A percentile compares a stretch with the other conserved stretches of the same genome.
Evolutionary conservation across 2,113 vertebrate species (phyloP).

Genomic region (Tachuris rubrigastra): DNA sequence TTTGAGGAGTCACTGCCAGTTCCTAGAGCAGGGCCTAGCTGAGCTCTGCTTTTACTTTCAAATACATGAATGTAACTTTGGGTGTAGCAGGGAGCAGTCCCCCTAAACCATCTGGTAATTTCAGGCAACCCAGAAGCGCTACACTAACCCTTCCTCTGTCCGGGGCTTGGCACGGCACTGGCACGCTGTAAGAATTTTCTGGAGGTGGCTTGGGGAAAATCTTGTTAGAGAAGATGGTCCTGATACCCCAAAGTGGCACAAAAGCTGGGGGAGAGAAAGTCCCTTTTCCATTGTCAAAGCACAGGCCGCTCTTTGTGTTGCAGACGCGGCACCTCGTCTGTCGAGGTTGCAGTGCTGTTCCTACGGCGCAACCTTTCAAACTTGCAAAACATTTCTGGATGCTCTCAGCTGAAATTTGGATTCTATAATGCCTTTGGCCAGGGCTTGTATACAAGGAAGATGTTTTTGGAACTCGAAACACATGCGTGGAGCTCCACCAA

Average conservation of each 20-base stretch:
- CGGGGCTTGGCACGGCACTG: neutral
- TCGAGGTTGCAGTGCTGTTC: neutral
- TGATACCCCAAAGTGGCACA: neutral
- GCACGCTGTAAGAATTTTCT: neutral
- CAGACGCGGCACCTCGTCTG: neutral
- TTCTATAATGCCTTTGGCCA: constrained; percentile 48
- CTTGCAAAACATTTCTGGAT: constrained; percentile 51
- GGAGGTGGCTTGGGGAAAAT: neutral
- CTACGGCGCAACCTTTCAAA: neutral
- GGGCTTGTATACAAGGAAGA: constrained; percentile 40
- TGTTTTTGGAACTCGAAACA: constrained; percentile 47
- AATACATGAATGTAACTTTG: neutral
- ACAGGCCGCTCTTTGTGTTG: neutral
- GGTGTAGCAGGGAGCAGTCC: neutral
- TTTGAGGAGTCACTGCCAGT: neutral
- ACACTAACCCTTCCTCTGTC: neutral
- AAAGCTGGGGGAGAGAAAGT: neutral
- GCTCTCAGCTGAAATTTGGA: constrained; percentile 35
- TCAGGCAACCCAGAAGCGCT: neutral
- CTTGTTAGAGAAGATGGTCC: neutral
- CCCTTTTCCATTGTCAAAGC: neutral
- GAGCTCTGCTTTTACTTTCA: neutral
- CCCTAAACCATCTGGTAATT: neutral
- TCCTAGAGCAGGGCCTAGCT: neutral
- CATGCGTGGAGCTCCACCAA: constrained; percentile 56